These are phyloP conservation scores for Coenobita brevimanus DNA, from an alignment of 1,140 invertebrate species.

Conservation along the genomic window DNA sequence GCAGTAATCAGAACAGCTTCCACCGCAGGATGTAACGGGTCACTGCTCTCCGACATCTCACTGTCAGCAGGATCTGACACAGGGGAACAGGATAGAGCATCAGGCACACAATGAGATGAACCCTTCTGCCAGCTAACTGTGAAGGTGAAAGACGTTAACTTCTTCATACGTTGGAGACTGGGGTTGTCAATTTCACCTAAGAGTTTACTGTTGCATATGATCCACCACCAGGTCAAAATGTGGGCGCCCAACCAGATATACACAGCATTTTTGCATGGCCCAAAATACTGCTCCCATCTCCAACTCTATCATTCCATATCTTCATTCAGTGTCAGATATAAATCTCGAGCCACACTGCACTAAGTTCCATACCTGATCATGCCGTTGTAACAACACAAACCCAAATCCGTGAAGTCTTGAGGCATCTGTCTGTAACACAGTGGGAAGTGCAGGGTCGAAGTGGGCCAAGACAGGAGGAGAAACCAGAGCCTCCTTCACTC, in stretches of 20 bases:
- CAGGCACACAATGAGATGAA: background rate
- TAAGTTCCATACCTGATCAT: constrained; percentile 59
- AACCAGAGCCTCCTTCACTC: too few relatives aligned
- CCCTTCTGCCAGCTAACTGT: background rate
- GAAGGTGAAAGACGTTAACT: background rate
- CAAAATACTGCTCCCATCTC: constrained; percentile 65
- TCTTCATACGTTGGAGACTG: constrained; percentile 13
- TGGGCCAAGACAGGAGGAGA: too few relatives aligned
- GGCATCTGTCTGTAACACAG: constrained; percentile 55
- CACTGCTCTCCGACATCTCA: background rate
- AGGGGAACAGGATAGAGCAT: background rate
- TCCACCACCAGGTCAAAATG: constrained; percentile 60
- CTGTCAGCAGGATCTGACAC: background rate
- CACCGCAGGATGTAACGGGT: background rate
- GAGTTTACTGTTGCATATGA: constrained; percentile 60
- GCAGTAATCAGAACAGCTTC: background rate
- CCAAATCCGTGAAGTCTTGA: constrained; percentile 60
- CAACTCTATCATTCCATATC: constrained; percentile 63
- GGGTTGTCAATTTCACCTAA: constrained; percentile 47
- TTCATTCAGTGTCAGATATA: constrained; percentile 54
- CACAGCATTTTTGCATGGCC: constrained; percentile 66
- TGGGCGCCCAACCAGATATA: constrained; percentile 61
- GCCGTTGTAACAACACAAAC: constrained; percentile 61
- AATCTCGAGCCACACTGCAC: constrained; percentile 23
- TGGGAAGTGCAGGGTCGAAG: constrained; percentile 15